Evolutionary conservation across 2,888 invertebrate genomes (phyloP).

Genomic region (Epistrophella euchroma): DNA sequence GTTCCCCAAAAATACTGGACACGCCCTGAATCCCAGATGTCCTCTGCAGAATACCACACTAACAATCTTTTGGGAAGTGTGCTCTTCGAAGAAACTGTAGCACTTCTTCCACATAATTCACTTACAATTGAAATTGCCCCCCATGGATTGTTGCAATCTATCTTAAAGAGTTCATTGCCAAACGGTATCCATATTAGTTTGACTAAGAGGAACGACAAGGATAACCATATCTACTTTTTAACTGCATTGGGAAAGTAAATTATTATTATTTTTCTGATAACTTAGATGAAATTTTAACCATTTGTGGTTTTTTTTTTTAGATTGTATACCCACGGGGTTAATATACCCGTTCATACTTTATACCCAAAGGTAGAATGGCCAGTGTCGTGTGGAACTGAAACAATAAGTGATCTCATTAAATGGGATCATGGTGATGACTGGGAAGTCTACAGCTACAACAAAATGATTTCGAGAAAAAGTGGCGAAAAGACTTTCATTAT

Average conservation of each 20-base stretch:
- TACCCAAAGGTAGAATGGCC: slow-evolving; percentile 91
- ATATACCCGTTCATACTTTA: slow-evolving; percentile 89
- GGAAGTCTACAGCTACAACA: slow-evolving; percentile 87
- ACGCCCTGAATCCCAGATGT: slow-evolving; percentile 85
- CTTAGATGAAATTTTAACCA: background rate
- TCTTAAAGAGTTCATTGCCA: slow-evolving; percentile 86
- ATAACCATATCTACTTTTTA: slow-evolving; percentile 82
- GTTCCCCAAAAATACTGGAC: slow-evolving; percentile 89
- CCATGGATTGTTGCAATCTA: slow-evolving; percentile 87
- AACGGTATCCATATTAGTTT: slow-evolving; percentile 86
- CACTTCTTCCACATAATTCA: slow-evolving; percentile 86
- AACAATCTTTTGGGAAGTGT: slow-evolving; percentile 89
- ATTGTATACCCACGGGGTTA: slow-evolving; percentile 90
- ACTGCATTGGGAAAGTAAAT: slow-evolving; percentile 84
- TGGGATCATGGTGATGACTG: slow-evolving; percentile 93
- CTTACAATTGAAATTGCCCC: slow-evolving; percentile 88
- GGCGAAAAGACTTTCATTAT: slow-evolving; percentile 87
- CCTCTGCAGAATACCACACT: slow-evolving; percentile 93
- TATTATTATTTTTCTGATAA: slow-evolving; percentile 58
- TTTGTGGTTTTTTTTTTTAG: slow-evolving; percentile 81
- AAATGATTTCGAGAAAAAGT: slow-evolving; percentile 87
- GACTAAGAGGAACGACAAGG: slow-evolving; percentile 85
- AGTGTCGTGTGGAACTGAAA: slow-evolving; percentile 93
- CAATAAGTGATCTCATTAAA: slow-evolving; percentile 90
- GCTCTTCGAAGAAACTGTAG: slow-evolving; percentile 86